Evolutionary conservation across 1,140 invertebrate species (phyloP), one percentile per base, ranked within the genome.

Genomic region (Drosophila albomicans): DNA sequence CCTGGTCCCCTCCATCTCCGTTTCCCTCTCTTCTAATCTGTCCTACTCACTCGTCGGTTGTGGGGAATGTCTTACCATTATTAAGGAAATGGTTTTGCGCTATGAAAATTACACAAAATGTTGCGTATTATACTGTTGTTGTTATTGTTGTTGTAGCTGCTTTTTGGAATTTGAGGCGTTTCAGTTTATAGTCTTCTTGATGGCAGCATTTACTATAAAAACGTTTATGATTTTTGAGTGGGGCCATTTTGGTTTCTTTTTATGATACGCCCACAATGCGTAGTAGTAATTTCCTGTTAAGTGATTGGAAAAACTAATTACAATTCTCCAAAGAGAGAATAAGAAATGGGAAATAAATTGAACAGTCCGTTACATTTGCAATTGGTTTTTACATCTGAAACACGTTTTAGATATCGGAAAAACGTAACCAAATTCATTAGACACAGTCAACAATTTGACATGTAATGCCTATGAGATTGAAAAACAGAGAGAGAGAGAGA

Each of bases 51-150:
- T 16, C 52, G 8, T 16, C 52, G 8, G 10, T 58, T 6, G 35
- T 51, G 57, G 13, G 5, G 32, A 45, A 61, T 63, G 49, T 5
- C 57, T 74, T 61, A 59, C 64, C 57, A 79, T 62, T 75, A 81
- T 84, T 79, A 88, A 88, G 84, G 85, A 88, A 88, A 81, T 88
- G 85, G 70, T 88, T 82, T 69, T 32, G 84, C 80, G 73, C 70
- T 82, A 77, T 67, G 82, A 81, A 74, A 88, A 79, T 79, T 82
- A 82, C 79, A 80, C 72, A 68, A 86, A 88, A 88, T 82, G 84
- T 82, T 82, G 84, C 84, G 72, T 74, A 80, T 87, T 87, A 77
- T 84, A 77, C 79, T 48, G 75, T 75, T 54, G 68, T 58, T 52
- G 45, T 38, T 32, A 73, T 79, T 51, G 75, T 75, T 54, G 76